Base-by-base conservation (phyloP, 2,888 invertebrate genomes). In the Troides helena region DNA sequence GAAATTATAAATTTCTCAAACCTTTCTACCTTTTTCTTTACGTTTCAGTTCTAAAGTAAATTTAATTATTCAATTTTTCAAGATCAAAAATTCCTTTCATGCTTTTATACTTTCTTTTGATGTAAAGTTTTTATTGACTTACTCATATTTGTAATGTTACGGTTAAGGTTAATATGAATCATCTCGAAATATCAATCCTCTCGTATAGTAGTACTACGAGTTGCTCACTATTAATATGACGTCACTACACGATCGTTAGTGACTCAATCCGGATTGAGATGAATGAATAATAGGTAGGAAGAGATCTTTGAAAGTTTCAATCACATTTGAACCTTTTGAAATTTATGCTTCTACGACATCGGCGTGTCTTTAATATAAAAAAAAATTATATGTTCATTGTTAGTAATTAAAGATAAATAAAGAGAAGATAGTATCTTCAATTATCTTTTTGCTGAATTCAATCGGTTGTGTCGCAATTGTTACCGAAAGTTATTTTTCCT, bases 151-250 rank as follows among this genome's bases (percentile, higher is more conserved):
- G 62, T 60, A 36, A 23, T 53, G 1, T 46, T 14, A n/a, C 46
- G 58, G 59, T 50, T 58, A 59, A 67, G 64, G 64, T 58, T 61
- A 39, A 4, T 76, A 75, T 86, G 85, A 85, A 72, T 87, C 88
- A 88, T 80, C 76, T 75, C 70, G 74, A 76, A 66, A 74, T 76
- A 78, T 75, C 73, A 71, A 74, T 75, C 72, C 72, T 73, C 71
- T 73, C 72, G 69, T 70, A 71, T 1, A 62, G 43, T 72, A 67
- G 73, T 83, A 83, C 78, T 78, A 80, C 76, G 74, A 72, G 75
- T 76, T 81, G 81, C 80, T 82, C 80, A 81, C 77, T 79, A 77
- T 72, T 76, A 73, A 70, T 74, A 79, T 87, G 86, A 85, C 87
- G 88, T 88, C 86, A 89, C 75, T 77, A 75, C 74, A 76, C 74